Evolutionary conservation across 2,888 invertebrate species (phyloP), one percentile per base, ranked within the genome.

Genomic region (Alloplasta piceator): DNA sequence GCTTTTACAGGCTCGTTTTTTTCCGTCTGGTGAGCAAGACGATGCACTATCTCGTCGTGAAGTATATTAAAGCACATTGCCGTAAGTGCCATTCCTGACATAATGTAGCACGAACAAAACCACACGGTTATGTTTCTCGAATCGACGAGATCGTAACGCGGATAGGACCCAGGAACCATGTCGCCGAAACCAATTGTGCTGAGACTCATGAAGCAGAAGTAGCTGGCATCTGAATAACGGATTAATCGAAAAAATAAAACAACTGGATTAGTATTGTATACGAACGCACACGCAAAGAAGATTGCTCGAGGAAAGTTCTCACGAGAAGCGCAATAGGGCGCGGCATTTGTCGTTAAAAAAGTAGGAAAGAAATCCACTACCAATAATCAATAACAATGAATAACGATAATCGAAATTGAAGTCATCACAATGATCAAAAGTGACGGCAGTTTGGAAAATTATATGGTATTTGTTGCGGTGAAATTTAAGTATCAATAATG

Each of bases 181-280:
- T 97, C 97, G 80, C 97, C 97, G 86, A 98, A 98, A 43, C 98
- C 98, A 89, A 97, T 98, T 12, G 98, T 98, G 88, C 97, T 98
- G 89, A 98, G 94, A 85, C 98, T 97, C 96, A 98, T 98, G 92
- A 98, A 98, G 93, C 98, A 98, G 93, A 98, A 98, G 93, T 97
- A 98, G 89, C 90, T 91, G 38, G 91, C 91, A 80, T 92, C 94
- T 94, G 86, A n/a, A 67, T n/a, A n/a, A n/a, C n/a, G n/a, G n/a
- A n/a, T 68, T 52, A 5, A 14, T 26, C 26, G 7, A 84, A 82
- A 70, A 48, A 16, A 41, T 14, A 7, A 67, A 64, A 43, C 41
- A 48, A n/a, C n/a, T n/a, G n/a, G n/a, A n/a, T n/a, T n/a, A n/a
- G n/a, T n/a, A n/a, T n/a, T n/a, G n/a, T n/a, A n/a, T n/a, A n/a